These are phyloP conservation scores for Dreissena polymorpha DNA, from an alignment of 1,140 invertebrate species.

Conservation along the genomic window DNA sequence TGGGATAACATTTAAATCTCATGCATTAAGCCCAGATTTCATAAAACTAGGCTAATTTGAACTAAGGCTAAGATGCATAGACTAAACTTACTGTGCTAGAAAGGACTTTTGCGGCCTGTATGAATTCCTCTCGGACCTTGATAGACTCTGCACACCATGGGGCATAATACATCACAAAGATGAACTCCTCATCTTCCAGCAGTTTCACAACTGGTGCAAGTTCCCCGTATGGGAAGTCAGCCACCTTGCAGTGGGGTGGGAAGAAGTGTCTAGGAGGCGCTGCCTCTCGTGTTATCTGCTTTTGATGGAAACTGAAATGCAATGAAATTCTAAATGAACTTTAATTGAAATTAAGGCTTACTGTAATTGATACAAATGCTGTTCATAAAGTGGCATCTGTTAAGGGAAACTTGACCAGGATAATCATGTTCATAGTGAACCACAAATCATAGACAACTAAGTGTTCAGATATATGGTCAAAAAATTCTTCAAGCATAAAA, in stretches of 20 bases:
- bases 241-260: slow-evolving; percentile 59
- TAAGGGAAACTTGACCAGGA: background rate
- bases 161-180: slow-evolving; percentile 93
- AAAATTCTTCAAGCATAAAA: too few relatives aligned
- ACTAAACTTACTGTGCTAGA: slow-evolving; percentile 36
- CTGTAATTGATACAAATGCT: background rate
- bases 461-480: too few relatives aligned
- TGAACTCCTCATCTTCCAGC: slow-evolving; percentile 66
- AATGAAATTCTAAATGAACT: slow-evolving; percentile 9
- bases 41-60: too few relatives aligned
- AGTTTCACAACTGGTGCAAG: slow-evolving; percentile 64
- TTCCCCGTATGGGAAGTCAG: slow-evolving; percentile 68
- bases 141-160: slow-evolving; percentile 93
- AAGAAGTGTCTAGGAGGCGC: slow-evolving; percentile 68
- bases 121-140: slow-evolving; percentile 86
- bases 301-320: slow-evolving; percentile 60
- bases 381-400: background rate
- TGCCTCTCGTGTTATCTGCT: slow-evolving; percentile 62
- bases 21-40: too few relatives aligned
- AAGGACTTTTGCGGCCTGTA: slow-evolving; percentile 84
- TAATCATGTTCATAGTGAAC: background rate
- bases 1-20: too few relatives aligned
- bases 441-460: too few relatives aligned
- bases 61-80: too few relatives aligned
- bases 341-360: background rate